phyloP scores from a whole-genome alignment of 2,888 invertebrate genomes.

The Lottia scabra region DNA sequence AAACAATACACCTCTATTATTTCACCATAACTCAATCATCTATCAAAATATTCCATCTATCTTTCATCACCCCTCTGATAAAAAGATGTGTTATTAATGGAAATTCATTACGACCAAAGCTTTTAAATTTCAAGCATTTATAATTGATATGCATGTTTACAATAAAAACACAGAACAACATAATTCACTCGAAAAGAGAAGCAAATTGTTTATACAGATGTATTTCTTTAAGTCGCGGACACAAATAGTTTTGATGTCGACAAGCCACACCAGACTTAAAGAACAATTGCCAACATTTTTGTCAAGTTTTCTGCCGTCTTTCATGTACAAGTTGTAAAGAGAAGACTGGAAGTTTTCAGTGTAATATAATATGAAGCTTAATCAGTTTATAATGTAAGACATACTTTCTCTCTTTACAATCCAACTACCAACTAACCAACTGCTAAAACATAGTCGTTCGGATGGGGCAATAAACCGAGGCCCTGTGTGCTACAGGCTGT shows the following conservation, averaged over 20 bases:
- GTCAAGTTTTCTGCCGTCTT: not conserved
- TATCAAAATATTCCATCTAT: not conserved
- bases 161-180: not conserved
- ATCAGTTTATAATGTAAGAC: too few species aligned
- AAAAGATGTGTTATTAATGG: too few species aligned
- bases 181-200: not conserved
- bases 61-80: too few species aligned
- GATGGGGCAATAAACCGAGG: too few species aligned
- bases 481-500: too few species aligned
- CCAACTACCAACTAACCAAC: too few species aligned
- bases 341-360: not conserved
- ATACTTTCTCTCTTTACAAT: too few species aligned
- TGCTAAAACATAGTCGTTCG: too few species aligned
- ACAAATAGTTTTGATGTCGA: not conserved
- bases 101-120: not conserved
- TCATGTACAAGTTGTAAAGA: not conserved
- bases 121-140: not conserved
- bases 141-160: not conserved
- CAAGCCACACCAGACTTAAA: not conserved
- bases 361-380: not conserved
- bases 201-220: constrained; percentile 4
- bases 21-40: not conserved
- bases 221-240: not conserved
- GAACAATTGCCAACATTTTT: constrained; percentile 3
- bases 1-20: not conserved